Base-by-base conservation (phyloP, 2,888 invertebrate species). In the Trachelus tabidus region DNA sequence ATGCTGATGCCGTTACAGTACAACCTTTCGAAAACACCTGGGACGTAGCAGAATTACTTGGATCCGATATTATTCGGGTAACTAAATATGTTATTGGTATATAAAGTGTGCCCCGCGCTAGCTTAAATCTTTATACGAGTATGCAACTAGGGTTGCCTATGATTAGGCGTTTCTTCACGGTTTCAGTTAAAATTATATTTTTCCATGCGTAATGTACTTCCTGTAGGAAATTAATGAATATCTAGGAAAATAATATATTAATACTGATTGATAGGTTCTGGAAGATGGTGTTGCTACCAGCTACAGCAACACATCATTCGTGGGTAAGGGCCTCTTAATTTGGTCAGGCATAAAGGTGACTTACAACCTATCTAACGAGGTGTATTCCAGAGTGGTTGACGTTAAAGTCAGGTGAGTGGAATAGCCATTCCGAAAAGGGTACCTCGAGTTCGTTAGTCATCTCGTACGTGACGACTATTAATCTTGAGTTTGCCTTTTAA, bases 1-100 rank as follows among this genome's bases (percentile, higher is more conserved):
- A 94, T 69, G 95, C 94, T 76, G 95, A 95, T 79, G 87, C 97
- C 12, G 91, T 96, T 9, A 94, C 94, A 84, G 93, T 95, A 34
- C 93, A 95, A 80, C 97, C 97, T 0, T 97, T 97, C 88, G 94
- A 94, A 87, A 97, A 97, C 90, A 94, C 93, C 73, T 92, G 97
- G 79, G 95, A 96, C 85, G 92, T 95, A 23, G 94, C 95, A 78
- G 95, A 95, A 85, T 89, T 97, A 77, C 92, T 93, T 76, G 97
- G 97, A 0, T 91, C 92, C 80, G 92, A 94, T 83, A 88, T 97
- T 6, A 87, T 93, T 77, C 93, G 94, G 79, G 94, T 95, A 15
- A 92, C 12, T 71, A 71, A 12, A 34, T 71, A 71, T 56, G 6
- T 6, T 1, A 15, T 40, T 40, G 23, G 9, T 56, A 23, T 40